A percentile compares a stretch with the other conserved stretches of the same genome.
Evolutionary conservation across 2,797 vertebrate genomes (phyloP).

Genomic region (Sphenopsis melanotis): DNA sequence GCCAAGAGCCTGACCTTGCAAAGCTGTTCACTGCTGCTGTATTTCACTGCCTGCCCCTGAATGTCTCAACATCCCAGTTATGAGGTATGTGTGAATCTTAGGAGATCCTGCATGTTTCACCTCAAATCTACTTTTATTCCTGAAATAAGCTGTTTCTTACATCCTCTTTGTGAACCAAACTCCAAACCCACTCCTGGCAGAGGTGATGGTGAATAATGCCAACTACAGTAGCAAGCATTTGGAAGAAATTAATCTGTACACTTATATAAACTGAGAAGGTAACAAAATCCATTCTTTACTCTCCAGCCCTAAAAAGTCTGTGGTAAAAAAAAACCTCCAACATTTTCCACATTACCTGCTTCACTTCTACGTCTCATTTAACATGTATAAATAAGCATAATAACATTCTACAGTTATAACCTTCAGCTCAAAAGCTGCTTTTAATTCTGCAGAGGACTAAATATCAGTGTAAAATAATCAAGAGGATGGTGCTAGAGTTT

Average conservation of each 20-base stretch:
- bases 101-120: not conserved
- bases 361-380: not conserved
- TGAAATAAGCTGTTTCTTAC: constrained; percentile 1
- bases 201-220: not conserved
- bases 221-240: constrained; percentile 51
- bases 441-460: not conserved
- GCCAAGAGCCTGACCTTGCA: not conserved
- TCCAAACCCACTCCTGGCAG: constrained; percentile 18
- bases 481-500: not conserved
- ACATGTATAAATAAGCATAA: constrained; percentile 3
- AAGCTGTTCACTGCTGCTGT: not conserved
- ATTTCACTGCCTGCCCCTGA: not conserved
- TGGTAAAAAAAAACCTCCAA: not conserved
- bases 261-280: constrained; percentile 12
- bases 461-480: not conserved
- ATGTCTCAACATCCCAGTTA: accelerated
- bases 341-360: constrained; percentile 9
- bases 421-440: not conserved
- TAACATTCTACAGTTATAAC: not conserved
- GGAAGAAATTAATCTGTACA: constrained; percentile 44
- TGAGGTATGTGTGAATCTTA: not conserved
- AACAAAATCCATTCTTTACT: constrained; percentile 9
- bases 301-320: not conserved
- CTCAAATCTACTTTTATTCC: not conserved
- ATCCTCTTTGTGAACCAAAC: not conserved